phyloP scores from a whole-genome alignment of 1,140 invertebrate genomes.

The Protaetia brevitarsis region DNA sequence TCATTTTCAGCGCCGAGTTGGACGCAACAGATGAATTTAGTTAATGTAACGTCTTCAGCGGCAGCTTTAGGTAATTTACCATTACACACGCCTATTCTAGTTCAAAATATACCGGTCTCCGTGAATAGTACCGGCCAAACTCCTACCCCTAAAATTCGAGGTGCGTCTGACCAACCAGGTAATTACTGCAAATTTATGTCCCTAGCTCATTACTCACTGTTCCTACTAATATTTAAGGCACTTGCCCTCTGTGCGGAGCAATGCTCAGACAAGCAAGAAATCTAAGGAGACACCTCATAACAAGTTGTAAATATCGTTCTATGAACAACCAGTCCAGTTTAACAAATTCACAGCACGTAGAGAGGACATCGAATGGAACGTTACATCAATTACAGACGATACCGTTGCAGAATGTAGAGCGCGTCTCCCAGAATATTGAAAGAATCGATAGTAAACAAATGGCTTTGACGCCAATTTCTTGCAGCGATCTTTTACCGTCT shows the following conservation, averaged over 20 bases:
- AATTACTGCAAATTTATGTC: not conserved
- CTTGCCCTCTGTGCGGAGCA: slow-evolving; percentile 59
- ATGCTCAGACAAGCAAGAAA: slow-evolving; percentile 59
- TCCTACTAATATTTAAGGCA: slow-evolving; percentile 42
- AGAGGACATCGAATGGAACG: not conserved
- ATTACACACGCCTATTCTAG: not conserved
- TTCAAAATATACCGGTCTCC: slow-evolving; percentile 20
- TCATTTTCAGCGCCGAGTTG: slow-evolving; percentile 8
- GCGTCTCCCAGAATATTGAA: slow-evolving; percentile 20
- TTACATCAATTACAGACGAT: slow-evolving; percentile 27
- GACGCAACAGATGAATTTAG: slow-evolving; percentile 24
- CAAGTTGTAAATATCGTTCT: slow-evolving; percentile 51
- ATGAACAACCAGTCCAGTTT: slow-evolving; percentile 34
- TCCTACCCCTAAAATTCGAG: slow-evolving; percentile 52
- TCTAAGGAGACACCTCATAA: slow-evolving; percentile 54
- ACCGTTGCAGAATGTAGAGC: slow-evolving; percentile 23
- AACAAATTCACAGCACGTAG: slow-evolving; percentile 24
- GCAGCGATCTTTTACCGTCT: slow-evolving; percentile 19
- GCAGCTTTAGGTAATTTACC: slow-evolving; percentile 8
- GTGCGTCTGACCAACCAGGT: slow-evolving; percentile 60
- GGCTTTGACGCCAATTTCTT: slow-evolving; percentile 24
- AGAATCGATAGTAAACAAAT: slow-evolving; percentile 23
- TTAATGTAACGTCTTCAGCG: slow-evolving; percentile 20
- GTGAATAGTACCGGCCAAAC: slow-evolving; percentile 1
- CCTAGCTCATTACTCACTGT: not conserved